Evolutionary conservation across 1,140 invertebrate genomes (phyloP).

Genomic region (Elysia chlorotica): DNA sequence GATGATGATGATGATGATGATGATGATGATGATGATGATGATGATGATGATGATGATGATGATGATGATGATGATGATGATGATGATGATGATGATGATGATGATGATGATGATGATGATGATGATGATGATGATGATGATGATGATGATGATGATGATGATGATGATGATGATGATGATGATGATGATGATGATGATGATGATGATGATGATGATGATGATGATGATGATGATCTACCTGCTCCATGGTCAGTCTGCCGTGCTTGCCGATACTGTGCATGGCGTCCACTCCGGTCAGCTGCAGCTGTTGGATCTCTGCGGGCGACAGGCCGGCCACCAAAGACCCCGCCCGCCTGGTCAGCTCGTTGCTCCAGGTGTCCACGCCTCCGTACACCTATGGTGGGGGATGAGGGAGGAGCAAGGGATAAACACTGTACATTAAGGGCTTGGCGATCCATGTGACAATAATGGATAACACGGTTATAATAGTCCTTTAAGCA

Average conservation of each 20-base stretch:
- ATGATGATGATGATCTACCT: slow-evolving; percentile 18
- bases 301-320: slow-evolving; percentile 11
- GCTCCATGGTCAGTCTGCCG: slow-evolving; percentile 8
- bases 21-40: neutral
- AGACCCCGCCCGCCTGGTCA: slow-evolving; percentile 12
- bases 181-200: neutral
- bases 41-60: neutral
- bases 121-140: neutral
- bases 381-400: neutral
- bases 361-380: slow-evolving; percentile 21
- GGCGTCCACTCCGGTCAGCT: slow-evolving; percentile 22
- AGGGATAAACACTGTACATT: too few relatives aligned
- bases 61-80: neutral
- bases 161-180: neutral
- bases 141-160: neutral
- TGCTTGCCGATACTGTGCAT: slow-evolving; percentile 25
- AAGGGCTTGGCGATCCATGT: too few relatives aligned
- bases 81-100: neutral
- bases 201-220: neutral
- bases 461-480: too few relatives aligned
- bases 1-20: neutral
- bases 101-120: neutral
- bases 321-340: slow-evolving; percentile 18
- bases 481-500: too few relatives aligned
- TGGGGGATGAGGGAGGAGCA: too few relatives aligned